Evolutionary conservation across 2,888 invertebrate species (phyloP).

Genomic region (Monochamus alternatus): DNA sequence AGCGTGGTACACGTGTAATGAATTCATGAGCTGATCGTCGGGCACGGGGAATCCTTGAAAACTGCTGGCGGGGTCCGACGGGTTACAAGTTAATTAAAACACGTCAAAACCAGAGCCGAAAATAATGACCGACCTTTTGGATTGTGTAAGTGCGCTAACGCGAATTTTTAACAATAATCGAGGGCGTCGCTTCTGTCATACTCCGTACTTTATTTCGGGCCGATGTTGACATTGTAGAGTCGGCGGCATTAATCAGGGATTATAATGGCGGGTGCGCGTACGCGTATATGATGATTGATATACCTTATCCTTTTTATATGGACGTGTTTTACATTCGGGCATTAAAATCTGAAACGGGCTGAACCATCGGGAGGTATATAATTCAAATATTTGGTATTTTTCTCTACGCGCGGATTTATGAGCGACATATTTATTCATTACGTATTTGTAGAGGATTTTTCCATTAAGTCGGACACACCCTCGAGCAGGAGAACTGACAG

Average conservation of each 20-base stretch:
- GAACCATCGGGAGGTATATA: conserved; percentile 5
- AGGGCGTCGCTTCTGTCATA: background rate
- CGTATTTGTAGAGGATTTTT: no score
- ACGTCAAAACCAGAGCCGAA: conserved; percentile 27
- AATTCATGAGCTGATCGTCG: background rate
- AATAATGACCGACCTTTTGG: conserved; percentile 13
- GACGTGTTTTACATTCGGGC: conserved; percentile 12
- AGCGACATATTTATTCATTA: no score
- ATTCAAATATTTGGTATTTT: conserved; percentile 20
- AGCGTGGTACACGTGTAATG: no score
- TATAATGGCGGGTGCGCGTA: conserved; percentile 13
- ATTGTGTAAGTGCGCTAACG: conserved; percentile 9
- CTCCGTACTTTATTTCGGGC: conserved; percentile 6
- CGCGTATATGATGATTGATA: conserved; percentile 16
- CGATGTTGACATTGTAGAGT: conserved; percentile 22
- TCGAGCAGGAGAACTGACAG: no score
- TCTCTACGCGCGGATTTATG: no score
- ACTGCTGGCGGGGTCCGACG: background rate
- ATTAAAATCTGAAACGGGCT: conserved; percentile 1
- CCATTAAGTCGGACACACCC: no score
- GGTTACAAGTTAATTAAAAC: conserved; percentile 28
- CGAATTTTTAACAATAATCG: conserved; percentile 8
- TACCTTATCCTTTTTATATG: conserved; percentile 29
- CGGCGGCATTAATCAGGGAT: conserved; percentile 21
- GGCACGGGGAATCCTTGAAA: background rate